These are phyloP conservation scores for Mormyrus proboscirostris DNA, from an alignment of 2,797 vertebrate species.

Conservation along the genomic window DNA sequence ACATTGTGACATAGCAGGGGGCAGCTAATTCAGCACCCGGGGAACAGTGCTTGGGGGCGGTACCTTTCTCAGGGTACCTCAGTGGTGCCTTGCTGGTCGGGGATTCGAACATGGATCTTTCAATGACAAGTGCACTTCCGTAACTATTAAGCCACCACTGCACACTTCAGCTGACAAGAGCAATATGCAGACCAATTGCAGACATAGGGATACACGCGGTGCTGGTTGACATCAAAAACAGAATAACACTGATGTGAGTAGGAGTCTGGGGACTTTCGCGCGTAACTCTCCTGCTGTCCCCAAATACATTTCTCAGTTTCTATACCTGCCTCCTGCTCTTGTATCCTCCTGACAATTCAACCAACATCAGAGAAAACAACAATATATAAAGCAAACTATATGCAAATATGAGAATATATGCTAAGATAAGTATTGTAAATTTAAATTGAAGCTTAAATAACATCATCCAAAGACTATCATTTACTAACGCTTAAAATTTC, in stretches of 20 bases:
- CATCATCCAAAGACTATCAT: not conserved
- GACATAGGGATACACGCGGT: not conserved
- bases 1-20: not conserved
- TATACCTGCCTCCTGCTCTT: not conserved
- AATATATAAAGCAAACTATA: not conserved
- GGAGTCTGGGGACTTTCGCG: not conserved
- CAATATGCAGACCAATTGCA: not conserved
- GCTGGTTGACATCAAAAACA: not conserved
- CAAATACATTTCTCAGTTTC: not conserved
- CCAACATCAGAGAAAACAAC: not conserved
- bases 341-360: not conserved
- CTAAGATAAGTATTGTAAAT: no score
- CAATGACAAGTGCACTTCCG: not conserved
- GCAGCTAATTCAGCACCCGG: no score
- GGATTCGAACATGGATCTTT: not conserved
- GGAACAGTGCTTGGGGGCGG: no score
- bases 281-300: not conserved
- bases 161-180: not conserved
- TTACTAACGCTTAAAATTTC: not conserved
- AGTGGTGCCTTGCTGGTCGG: not conserved
- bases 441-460: no score
- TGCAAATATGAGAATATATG: not conserved
- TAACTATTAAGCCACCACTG: not conserved
- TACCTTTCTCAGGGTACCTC: not conserved
- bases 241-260: not conserved